Evolutionary conservation across 2,888 invertebrate species (phyloP).

Genomic region (Nymphalis polychloros): DNA sequence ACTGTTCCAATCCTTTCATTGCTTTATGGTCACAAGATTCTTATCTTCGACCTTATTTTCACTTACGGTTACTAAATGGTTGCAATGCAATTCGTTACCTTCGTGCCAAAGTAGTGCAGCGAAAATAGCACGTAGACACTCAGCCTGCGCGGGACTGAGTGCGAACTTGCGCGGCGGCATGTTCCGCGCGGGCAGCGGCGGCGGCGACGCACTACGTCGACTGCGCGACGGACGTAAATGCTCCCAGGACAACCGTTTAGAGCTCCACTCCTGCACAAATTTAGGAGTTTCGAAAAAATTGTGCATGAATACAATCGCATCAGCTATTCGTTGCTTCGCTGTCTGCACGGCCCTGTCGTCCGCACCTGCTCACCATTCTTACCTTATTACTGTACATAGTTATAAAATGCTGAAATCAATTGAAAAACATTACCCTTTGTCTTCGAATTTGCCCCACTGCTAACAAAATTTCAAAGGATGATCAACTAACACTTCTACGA

Average conservation of each 20-base stretch:
- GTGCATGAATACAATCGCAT: neutral
- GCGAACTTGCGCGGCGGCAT: constrained; percentile 87
- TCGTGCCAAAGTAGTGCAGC: constrained; percentile 99
- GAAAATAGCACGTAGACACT: constrained; percentile 96
- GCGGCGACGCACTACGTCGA: constrained; percentile 71
- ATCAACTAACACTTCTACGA: constrained; percentile 3
- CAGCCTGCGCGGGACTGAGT: constrained; percentile 94
- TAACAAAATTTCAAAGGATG: neutral
- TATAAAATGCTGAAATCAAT: neutral
- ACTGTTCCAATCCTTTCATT: too few relatives aligned
- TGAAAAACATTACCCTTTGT: neutral
- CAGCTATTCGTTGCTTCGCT: neutral
- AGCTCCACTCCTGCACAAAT: constrained; percentile 15
- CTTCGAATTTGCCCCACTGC: neutral
- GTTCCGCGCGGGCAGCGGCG: constrained; percentile 83
- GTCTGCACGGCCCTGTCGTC: neutral
- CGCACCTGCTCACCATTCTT: neutral
- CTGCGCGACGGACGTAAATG: constrained; percentile 55
- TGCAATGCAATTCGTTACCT: constrained; percentile 63
- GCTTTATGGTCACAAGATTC: too few relatives aligned
- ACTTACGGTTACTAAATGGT: too few relatives aligned
- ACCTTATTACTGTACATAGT: neutral
- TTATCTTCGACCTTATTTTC: too few relatives aligned
- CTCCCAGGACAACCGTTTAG: constrained; percentile 44
- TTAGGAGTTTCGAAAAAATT: too few relatives aligned